phyloP scores from a whole-genome alignment of 2,113 vertebrate genomes.

The Brachirus orientalis region DNA sequence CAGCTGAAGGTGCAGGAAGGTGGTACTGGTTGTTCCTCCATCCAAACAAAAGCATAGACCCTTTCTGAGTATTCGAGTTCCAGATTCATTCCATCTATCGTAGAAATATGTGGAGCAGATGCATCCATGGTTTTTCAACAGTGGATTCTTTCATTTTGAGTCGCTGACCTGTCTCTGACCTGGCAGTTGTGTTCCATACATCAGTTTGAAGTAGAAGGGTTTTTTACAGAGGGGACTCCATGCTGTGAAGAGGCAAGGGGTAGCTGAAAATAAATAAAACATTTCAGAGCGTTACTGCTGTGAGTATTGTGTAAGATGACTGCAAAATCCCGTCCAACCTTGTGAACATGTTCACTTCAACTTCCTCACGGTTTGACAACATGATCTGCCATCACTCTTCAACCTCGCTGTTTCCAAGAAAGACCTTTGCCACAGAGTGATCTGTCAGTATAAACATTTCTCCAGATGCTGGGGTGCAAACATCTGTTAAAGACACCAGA shows the following conservation, averaged over 20 bases:
- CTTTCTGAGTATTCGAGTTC: not conserved
- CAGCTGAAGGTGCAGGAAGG: no score
- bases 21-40: not conserved
- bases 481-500: constrained; percentile 70
- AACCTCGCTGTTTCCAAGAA: constrained; percentile 30
- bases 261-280: not conserved
- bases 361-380: constrained; percentile 7
- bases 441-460: constrained; percentile 57
- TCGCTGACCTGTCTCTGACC: not conserved
- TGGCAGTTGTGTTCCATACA: no score
- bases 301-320: not conserved
- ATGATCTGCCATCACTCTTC: constrained; percentile 27
- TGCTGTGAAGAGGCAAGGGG: no score
- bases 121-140: no score
- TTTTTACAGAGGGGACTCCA: no score
- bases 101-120: no score
- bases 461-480: constrained; percentile 48
- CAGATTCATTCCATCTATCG: not conserved
- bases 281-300: not conserved
- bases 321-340: not conserved
- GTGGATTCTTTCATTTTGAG: not conserved
- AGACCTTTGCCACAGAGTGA: constrained; percentile 36
- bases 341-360: not conserved
- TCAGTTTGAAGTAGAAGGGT: no score
- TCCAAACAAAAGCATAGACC: not conserved